Evolutionary conservation across 2,888 invertebrate species (phyloP).

Genomic region (Eupeodes latifasciatus): DNA sequence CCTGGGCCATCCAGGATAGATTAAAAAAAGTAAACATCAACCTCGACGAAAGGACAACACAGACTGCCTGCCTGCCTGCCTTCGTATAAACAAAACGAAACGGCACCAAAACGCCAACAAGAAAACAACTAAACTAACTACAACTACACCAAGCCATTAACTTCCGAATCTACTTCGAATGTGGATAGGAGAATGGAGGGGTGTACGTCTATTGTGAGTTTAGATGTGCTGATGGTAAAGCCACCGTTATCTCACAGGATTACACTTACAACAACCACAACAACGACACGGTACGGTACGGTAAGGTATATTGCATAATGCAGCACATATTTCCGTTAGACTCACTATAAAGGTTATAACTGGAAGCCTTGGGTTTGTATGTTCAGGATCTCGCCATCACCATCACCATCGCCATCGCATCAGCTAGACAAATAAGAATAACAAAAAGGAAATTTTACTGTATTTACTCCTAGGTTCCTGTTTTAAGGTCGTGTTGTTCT

Average conservation of each 20-base stretch:
- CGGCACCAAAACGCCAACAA: conserved; percentile 31
- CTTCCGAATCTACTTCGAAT: conserved; percentile 54
- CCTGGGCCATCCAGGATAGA: background rate
- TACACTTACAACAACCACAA: conserved; percentile 51
- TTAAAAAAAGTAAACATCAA: conserved; percentile 43
- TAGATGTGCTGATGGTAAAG: conserved; percentile 1
- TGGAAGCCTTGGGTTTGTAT: conserved; percentile 15
- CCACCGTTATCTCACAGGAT: conserved; percentile 44
- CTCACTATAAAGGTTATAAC: background rate
- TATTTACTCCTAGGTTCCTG: conserved; percentile 48
- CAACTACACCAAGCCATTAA: conserved; percentile 59
- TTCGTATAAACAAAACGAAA: conserved; percentile 21
- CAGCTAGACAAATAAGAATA: conserved; percentile 48
- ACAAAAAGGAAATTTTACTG: conserved; percentile 41
- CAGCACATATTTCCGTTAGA: conserved; percentile 57
- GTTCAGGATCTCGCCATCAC: background rate
- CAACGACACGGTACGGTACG: conserved; percentile 29
- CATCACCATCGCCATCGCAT: background rate
- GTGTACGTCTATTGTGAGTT: background rate
- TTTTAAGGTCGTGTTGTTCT: conserved; percentile 55
- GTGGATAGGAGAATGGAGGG: background rate
- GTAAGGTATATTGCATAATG: conserved; percentile 60
- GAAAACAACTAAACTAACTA: conserved; percentile 48
- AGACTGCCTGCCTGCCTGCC: conserved; percentile 25
- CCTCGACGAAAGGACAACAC: conserved; percentile 58